Base-by-base conservation (phyloP, 1,140 invertebrate species). In the Monomorium pharaonis region DNA sequence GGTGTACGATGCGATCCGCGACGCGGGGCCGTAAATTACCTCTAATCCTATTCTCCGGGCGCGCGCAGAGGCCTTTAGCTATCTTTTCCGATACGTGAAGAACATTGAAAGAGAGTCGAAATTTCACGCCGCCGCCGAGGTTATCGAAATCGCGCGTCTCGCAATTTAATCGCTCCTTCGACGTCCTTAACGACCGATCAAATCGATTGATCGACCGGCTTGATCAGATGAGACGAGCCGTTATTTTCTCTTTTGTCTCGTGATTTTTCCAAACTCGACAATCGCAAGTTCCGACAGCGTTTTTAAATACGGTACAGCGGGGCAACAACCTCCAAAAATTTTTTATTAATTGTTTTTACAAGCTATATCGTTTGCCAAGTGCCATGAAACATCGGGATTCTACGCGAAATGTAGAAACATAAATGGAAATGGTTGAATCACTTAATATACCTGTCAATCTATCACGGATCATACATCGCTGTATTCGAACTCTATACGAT, bases 21-120 rank as follows among this genome's bases (percentile, higher is more conserved):
- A 80, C 75, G 27, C 51, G 10, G 37, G 78, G 24, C 21, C 69
- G 85, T 90, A 90, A 90, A 89, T 90, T 87, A 90, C 60, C 24
- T 54, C 60, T 84, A 86, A 87, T 89, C 84, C 70, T 51, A 86
- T 49, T 58, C 37, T 21, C 47, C n/a, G n/a, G n/a, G 24, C 78
- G 74, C 80, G 27, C 42, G 74, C 33, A 58, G 75, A n/a, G n/a
- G 18, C 12, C 37, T 54, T 58, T 10, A 63, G 42, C 60, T n/a
- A n/a, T 86, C 63, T 54, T 47, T 56, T 70, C n/a, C 3, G 24
- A n/a, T 7, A 24, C 4, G 27, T 24, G 37, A 33, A 49, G 60
- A 49, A 14, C 24, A 76, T 60, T 24, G 33, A 60, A 86, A 44
- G 44, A 63, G 86, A 77, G 54, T 30, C 21, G 24, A 75, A 54